These are phyloP conservation scores for Tinea pellionella DNA, from an alignment of 2,888 invertebrate genomes.

Conservation along the genomic window DNA sequence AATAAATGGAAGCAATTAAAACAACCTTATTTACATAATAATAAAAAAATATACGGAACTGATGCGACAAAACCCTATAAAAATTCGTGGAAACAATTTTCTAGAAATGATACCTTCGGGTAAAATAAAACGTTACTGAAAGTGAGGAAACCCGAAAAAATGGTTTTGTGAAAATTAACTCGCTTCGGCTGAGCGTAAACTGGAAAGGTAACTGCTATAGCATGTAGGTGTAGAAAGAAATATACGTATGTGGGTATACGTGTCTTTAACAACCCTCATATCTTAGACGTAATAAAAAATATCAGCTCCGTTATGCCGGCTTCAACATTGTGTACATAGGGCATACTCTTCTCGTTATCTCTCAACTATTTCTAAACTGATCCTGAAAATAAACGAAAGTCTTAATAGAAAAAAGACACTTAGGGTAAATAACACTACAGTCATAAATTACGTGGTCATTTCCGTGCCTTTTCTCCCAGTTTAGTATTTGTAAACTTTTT, in stretches of 20 bases:
- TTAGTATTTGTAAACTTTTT: constrained; percentile 12
- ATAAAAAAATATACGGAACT: neutral
- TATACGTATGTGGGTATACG: too few species aligned
- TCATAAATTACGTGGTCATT: constrained; percentile 11
- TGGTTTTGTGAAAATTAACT: constrained; percentile 60
- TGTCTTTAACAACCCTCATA: too few species aligned
- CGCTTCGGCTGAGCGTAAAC: constrained; percentile 32
- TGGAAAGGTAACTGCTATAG: neutral
- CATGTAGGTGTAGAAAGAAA: neutral
- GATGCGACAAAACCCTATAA: constrained; percentile 30
- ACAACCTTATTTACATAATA: too few species aligned
- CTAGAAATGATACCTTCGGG: constrained; percentile 56
- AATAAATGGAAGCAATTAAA: too few species aligned
- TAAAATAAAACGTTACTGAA: constrained; percentile 58
- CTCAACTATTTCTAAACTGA: too few species aligned
- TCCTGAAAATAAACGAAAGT: neutral
- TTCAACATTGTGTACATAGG: too few species aligned
- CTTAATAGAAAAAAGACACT: neutral
- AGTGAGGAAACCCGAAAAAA: constrained; percentile 53
- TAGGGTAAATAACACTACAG: neutral
- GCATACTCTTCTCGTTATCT: too few species aligned
- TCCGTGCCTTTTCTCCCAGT: constrained; percentile 6
- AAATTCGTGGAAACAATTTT: constrained; percentile 56
- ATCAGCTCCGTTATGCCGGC: too few species aligned
- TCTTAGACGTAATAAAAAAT: too few species aligned